phyloP scores from a whole-genome alignment of 2,113 vertebrate species.

The Axis porcinus region DNA sequence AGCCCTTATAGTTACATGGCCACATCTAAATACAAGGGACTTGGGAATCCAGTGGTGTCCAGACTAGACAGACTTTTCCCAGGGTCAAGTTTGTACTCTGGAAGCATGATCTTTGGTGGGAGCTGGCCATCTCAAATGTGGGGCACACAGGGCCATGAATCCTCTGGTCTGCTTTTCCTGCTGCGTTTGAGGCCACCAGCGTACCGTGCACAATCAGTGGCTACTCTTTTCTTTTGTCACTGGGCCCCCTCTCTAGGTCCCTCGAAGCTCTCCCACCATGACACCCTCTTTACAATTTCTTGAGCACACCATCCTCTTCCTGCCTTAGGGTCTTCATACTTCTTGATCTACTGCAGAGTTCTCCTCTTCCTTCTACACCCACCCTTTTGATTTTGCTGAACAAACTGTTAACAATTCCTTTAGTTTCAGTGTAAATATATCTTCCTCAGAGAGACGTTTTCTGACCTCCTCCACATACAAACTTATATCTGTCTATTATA shows the following conservation, averaged over 20 bases:
- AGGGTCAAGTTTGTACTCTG: not conserved
- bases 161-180: not conserved
- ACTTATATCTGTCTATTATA: not conserved
- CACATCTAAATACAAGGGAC: not conserved
- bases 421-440: not conserved
- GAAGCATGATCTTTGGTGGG: not conserved
- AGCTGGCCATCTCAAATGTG: not conserved
- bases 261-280: not conserved
- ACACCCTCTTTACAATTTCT: not conserved
- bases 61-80: not conserved
- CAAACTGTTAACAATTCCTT: not conserved
- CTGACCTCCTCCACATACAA: not conserved
- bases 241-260: no score
- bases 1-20: not conserved
- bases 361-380: not conserved
- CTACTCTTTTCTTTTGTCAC: not conserved
- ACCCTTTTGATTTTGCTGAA: not conserved
- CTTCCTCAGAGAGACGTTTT: not conserved
- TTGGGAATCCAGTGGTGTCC: not conserved
- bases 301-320: not conserved
- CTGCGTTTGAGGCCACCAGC: not conserved
- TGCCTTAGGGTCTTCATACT: not conserved
- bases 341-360: not conserved
- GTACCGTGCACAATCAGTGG: accelerated
- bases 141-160: not conserved